These are phyloP conservation scores for Apamea epomidion DNA, from an alignment of 2,888 invertebrate species.

Conservation along the genomic window DNA sequence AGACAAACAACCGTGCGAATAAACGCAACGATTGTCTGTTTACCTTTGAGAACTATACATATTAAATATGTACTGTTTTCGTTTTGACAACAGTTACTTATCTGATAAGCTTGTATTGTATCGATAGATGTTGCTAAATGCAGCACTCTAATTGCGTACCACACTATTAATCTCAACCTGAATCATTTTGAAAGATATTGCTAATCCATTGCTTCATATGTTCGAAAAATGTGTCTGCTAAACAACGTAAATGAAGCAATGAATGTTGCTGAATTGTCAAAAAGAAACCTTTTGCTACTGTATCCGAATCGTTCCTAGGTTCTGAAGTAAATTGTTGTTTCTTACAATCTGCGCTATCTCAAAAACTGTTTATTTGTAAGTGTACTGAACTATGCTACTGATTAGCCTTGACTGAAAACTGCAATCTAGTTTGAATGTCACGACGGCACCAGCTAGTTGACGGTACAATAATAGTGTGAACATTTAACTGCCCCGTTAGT, in stretches of 20 bases:
- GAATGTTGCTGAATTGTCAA: no score
- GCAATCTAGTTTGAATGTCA: neutral
- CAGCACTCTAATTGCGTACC: no score
- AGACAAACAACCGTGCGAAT: constrained; percentile 28
- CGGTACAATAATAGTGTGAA: neutral
- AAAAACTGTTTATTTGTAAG: neutral
- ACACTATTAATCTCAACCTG: no score
- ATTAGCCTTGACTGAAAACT: neutral
- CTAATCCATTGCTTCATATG: no score
- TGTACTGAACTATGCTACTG: neutral
- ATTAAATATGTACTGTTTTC: neutral
- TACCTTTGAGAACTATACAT: neutral
- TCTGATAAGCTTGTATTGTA: constrained; percentile 5
- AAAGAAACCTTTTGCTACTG: no score
- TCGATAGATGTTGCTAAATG: neutral
- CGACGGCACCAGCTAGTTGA: neutral
- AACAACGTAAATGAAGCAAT: no score
- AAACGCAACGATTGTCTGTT: constrained; percentile 29
- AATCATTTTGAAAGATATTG: no score
- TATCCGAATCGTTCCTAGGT: no score
- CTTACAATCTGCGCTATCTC: no score
- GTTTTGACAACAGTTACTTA: neutral
- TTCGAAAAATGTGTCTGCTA: no score
- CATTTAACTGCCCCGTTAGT: no score
- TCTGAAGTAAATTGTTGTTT: no score